These are phyloP conservation scores for Epinotia nisella DNA, from an alignment of 2,888 invertebrate species.

Conservation along the genomic window DNA sequence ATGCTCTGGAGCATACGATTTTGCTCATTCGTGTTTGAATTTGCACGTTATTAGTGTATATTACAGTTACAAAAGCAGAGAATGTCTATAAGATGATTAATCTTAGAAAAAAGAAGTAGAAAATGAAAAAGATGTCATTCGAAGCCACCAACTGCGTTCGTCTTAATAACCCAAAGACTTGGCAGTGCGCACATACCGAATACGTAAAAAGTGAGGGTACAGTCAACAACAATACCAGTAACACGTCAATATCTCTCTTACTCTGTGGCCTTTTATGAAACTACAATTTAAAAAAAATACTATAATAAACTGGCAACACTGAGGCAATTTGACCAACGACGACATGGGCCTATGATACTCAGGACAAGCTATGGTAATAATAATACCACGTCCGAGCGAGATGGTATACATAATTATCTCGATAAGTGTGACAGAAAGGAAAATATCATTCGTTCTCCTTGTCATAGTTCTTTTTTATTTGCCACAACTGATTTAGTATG, in stretches of 20 bases:
- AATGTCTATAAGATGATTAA: not conserved
- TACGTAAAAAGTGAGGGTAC: slow-evolving; percentile 10
- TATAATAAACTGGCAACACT: no score
- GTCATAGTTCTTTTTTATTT: no score
- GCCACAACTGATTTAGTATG: no score
- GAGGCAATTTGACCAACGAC: no score
- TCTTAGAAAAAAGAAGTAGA: not conserved
- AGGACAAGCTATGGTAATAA: no score
- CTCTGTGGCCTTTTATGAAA: not conserved
- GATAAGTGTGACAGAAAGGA: no score
- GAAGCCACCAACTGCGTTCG: slow-evolving; percentile 53
- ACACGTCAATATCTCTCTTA: no score
- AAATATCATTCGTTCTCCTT: no score
- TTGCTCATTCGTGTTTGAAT: not conserved
- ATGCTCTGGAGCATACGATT: not conserved
- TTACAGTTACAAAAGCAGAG: not conserved
- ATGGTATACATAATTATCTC: no score
- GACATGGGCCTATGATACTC: no score
- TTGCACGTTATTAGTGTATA: no score
- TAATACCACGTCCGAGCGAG: no score
- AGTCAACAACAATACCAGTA: not conserved
- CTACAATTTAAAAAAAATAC: not conserved
- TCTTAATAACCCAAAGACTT: slow-evolving; percentile 74
- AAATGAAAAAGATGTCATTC: slow-evolving; percentile 9
- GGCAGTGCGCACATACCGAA: slow-evolving; percentile 58